Evolutionary conservation across 1,140 invertebrate species (phyloP), one percentile per base, ranked within the genome.

Genomic region (Drosophila seguyi): DNA sequence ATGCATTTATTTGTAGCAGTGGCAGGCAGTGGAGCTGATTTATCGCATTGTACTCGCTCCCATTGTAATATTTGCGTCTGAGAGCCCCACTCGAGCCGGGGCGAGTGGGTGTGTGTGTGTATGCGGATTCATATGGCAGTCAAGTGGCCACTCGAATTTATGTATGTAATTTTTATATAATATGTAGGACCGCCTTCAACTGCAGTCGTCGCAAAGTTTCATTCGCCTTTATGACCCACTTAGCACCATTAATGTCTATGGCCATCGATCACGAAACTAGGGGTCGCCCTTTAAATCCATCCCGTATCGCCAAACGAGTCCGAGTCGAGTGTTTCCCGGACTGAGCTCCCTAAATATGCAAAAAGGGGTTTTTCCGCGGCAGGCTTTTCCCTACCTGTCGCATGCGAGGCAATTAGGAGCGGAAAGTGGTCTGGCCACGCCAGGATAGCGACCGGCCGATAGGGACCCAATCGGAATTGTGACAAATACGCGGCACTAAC

Each of bases 1-100:
- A 83, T 88, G 85, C 76, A 88, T 88, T 90, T 84, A 84, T 90
- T 88, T 90, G 77, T 84, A 75, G 60, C 62, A 67, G 77, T 81
- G 71, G 60, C 62, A 67, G 81, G 56, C 62, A 66, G 75, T 62
- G 39, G 63, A 60, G 73, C 41, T 87, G 80, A 87, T 88, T 88
- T 87, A 87, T 88, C 83, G 71, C 76, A 87, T 83, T 87, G 79
- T 83, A 68, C 80, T 80, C 60, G 50, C 65, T 72, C 16, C 65
- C 41, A 77, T 78, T 88, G 84, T 84, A 71, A 80, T 84, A 78
- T 80, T 87, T 80, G 41, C 77, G 59, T 59, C 55, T 52, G 47
- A 83, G 76, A 74, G 79, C 53, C 52, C 62, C 71, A 69, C 84
- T 87, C 38, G 18, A 72, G 50, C 34, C 7, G 39, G 25, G 44